These are phyloP conservation scores for Epicauta chinensis DNA, from an alignment of 1,140 invertebrate genomes.

Conservation along the genomic window DNA sequence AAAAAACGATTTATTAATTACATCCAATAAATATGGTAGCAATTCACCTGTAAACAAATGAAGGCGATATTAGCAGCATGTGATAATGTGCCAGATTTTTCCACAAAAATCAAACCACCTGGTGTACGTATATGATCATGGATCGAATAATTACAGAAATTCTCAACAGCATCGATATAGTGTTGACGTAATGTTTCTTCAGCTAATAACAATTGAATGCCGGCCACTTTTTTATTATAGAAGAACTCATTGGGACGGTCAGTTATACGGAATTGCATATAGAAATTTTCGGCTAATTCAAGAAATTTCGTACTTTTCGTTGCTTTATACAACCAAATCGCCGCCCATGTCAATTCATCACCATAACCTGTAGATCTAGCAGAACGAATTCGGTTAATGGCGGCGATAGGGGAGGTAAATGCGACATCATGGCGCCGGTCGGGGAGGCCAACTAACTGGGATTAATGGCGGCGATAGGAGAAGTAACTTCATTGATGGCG, in stretches of 20 bases:
- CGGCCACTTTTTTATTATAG: conserved; percentile 56
- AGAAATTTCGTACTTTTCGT: conserved; percentile 51
- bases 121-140: conserved; percentile 47
- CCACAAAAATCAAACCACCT: conserved; percentile 52
- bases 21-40: neutral
- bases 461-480: too few relatives aligned
- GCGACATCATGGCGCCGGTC: too few relatives aligned
- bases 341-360: conserved; percentile 59
- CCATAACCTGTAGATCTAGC: conserved; percentile 50
- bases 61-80: conserved; percentile 55
- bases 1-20: conserved; percentile 1
- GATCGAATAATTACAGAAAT: conserved; percentile 50
- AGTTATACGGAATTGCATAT: conserved; percentile 46
- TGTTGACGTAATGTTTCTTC: conserved; percentile 44
- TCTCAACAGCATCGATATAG: conserved; percentile 45
- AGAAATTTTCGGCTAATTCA: conserved; percentile 48
- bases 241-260: conserved; percentile 49
- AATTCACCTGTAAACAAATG: conserved; percentile 46
- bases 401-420: too few relatives aligned
- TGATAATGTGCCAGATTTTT: conserved; percentile 52
- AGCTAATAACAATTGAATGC: conserved; percentile 49
- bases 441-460: too few relatives aligned
- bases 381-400: neutral
- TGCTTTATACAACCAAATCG: conserved; percentile 55
- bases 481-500: too few relatives aligned